A percentile compares a stretch with the other conserved stretches of the same genome.
These are phyloP conservation scores for Anomalospiza imberbis DNA, from an alignment of 2,797 vertebrate species.

Conservation along the genomic window DNA sequence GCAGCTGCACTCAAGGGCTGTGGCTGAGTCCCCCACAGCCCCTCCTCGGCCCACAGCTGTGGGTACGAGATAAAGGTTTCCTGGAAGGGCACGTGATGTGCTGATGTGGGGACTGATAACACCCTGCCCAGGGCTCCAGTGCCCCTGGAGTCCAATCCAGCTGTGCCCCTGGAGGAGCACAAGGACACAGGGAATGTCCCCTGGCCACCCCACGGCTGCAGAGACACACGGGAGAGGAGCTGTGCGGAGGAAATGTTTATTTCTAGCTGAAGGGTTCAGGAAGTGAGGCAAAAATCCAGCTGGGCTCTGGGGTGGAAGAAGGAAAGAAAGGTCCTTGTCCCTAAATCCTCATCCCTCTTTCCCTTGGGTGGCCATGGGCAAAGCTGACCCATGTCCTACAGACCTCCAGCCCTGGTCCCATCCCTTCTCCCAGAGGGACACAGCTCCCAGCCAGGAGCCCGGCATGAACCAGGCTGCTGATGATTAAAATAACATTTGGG, in stretches of 20 bases:
- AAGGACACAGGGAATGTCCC: not conserved
- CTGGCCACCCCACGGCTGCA: not conserved
- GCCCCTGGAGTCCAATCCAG: not conserved
- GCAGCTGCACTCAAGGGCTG: fast-evolving
- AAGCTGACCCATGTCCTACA: not conserved
- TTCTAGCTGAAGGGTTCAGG: not conserved
- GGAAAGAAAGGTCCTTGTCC: not conserved
- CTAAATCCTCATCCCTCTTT: not conserved
- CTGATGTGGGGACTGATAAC: not conserved
- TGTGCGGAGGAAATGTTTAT: not conserved
- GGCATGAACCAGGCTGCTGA: fast-evolving
- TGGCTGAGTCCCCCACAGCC: not conserved
- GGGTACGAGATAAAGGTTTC: not conserved
- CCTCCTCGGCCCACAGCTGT: not conserved
- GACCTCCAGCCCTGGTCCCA: not conserved
- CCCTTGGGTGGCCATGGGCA: not conserved
- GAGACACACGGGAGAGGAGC: not conserved
- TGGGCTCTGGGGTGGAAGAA: not conserved
- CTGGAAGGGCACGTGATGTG: not conserved
- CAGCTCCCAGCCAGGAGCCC: not conserved
- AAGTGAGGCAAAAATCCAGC: not conserved
- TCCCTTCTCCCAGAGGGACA: not conserved
- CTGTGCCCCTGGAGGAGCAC: not conserved
- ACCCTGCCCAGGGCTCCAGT: not conserved
- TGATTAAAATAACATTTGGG: not conserved